These are phyloP conservation scores for Myopa tessellatipennis DNA, from an alignment of 2,888 invertebrate species.

Conservation along the genomic window DNA sequence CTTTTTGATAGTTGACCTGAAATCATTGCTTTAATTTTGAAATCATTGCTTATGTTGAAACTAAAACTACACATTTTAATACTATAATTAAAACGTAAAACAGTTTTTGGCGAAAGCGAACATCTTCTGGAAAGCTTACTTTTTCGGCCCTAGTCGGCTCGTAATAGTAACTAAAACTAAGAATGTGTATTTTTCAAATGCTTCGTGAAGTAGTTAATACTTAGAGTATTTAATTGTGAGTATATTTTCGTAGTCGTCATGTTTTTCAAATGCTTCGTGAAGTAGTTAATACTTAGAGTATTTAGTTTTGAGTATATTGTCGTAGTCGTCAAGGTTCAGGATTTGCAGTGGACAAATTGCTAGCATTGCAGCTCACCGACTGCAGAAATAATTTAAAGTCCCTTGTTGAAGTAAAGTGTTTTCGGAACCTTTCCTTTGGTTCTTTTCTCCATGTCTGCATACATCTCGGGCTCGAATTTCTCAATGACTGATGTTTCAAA, in stretches of 20 bases:
- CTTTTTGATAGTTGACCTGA: no score
- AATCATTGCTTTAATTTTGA: no score
- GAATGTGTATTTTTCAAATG: conserved; percentile 13
- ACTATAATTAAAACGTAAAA: no score
- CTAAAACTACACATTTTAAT: no score
- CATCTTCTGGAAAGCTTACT: no score
- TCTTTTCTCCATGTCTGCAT: conserved; percentile 76
- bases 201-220: conserved; percentile 10
- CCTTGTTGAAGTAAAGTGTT: conserved; percentile 89
- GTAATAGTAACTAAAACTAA: not conserved
- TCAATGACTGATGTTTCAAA: conserved; percentile 78
- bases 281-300: conserved; percentile 11
- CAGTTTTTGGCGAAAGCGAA: no score
- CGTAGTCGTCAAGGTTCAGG: conserved; percentile 4
- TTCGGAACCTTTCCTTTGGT: conserved; percentile 76
- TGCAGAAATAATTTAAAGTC: conserved; percentile 72
- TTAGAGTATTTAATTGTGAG: not conserved
- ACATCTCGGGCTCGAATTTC: conserved; percentile 79
- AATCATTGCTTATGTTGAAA: no score
- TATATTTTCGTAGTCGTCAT: conserved; percentile 29
- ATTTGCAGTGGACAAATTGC: not conserved
- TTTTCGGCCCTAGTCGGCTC: no score
- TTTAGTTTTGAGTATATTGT: conserved; percentile 21
- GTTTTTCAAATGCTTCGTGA: not conserved
- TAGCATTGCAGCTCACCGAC: not conserved